A percentile compares a stretch with the other conserved stretches of the same genome.
Conservation (phyloP, 1,140 invertebrate genomes). For the Drepana arcuata region DNA sequence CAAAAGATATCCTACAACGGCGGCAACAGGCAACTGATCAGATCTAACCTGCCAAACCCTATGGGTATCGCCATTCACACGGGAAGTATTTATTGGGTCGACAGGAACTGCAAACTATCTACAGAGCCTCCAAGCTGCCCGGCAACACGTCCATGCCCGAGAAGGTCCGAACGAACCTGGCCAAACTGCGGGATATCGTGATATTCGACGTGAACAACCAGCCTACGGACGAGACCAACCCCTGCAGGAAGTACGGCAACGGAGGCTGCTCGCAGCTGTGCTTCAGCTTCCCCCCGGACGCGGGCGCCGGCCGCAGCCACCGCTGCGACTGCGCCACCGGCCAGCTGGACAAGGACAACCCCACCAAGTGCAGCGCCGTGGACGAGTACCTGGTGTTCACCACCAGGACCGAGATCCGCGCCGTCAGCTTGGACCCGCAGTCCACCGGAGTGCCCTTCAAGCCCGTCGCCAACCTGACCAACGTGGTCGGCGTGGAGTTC, state of each 20-base stretch:
- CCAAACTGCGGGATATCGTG: slow-evolving; percentile 88
- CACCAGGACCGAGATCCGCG: slow-evolving; percentile 91
- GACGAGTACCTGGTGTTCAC: slow-evolving; percentile 94
- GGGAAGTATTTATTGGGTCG: slow-evolving; percentile 94
- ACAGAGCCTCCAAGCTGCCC: slow-evolving; percentile 85
- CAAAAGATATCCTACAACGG: slow-evolving; percentile 89
- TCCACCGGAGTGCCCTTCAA: slow-evolving; percentile 88
- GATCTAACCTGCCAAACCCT: slow-evolving; percentile 93
- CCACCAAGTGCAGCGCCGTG: slow-evolving; percentile 83
- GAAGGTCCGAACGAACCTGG: slow-evolving; percentile 85
- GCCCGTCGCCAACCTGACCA: slow-evolving; percentile 91
- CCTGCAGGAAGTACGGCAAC: slow-evolving; percentile 82
- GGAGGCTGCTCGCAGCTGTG: slow-evolving; percentile 95
- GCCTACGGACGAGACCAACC: slow-evolving; percentile 84
- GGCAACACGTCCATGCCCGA: slow-evolving; percentile 79
- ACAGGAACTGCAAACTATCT: slow-evolving; percentile 93
- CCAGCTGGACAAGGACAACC: slow-evolving; percentile 73
- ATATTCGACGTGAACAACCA: slow-evolving; percentile 93
- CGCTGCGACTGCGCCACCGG: slow-evolving; percentile 95
- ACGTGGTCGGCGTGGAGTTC: slow-evolving; percentile 97
- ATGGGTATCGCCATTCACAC: slow-evolving; percentile 93
- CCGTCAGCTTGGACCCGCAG: slow-evolving; percentile 86
- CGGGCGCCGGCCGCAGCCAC: slow-evolving; percentile 69
- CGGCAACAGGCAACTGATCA: slow-evolving; percentile 85
- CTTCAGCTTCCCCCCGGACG: slow-evolving; percentile 88